A percentile compares a stretch with the other conserved stretches of the same genome.
phyloP scores from a whole-genome alignment of 2,888 invertebrate genomes.

The Troides helena region DNA sequence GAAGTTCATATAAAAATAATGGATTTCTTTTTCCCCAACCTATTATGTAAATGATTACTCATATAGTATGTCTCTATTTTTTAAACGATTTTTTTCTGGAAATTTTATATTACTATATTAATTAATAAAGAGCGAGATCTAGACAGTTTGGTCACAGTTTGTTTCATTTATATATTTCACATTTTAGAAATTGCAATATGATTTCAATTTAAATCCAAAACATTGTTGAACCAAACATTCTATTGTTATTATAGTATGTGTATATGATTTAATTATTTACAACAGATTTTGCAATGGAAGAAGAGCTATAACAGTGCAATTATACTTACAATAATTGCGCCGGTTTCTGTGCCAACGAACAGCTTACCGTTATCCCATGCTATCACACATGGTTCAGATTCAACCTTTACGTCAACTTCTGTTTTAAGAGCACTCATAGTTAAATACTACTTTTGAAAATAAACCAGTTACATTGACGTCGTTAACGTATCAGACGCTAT shows the following conservation, averaged over 20 bases:
- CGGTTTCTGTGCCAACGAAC: slow-evolving; percentile 65
- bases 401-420: slow-evolving; percentile 55
- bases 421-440: slow-evolving; percentile 59
- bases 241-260: no score
- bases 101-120: not conserved
- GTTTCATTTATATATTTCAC: no score
- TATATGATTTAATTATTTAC: no score
- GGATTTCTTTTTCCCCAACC: no score
- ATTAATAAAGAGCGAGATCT: not conserved
- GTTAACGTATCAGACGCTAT: slow-evolving; percentile 44
- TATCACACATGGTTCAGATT: slow-evolving; percentile 63
- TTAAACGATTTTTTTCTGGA: not conserved
- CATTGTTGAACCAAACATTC: no score
- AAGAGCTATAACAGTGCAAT: not conserved
- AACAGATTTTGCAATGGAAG: no score
- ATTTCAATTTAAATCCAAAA: no score
- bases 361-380: slow-evolving; percentile 58
- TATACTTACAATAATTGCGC: slow-evolving; percentile 61
- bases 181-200: no score
- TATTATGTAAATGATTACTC: not conserved
- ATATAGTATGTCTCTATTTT: not conserved
- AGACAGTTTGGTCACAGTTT: not conserved
- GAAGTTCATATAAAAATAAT: no score
- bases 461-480: slow-evolving; percentile 36
- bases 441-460: slow-evolving; percentile 28